Conservation (phyloP, 2,113 vertebrate species). For the Chiloscyllium plagiosum region DNA sequence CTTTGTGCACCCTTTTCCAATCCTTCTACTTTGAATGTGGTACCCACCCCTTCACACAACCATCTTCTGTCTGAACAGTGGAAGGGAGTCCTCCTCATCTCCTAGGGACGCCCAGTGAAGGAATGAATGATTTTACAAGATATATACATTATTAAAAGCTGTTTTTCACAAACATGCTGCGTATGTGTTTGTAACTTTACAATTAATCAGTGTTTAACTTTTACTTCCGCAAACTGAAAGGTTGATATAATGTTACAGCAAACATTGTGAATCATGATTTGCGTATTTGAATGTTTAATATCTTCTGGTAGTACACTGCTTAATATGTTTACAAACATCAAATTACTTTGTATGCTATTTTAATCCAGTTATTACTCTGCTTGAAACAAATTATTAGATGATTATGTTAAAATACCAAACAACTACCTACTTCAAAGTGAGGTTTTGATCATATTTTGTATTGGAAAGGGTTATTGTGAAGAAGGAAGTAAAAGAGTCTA, state of each 20-base stretch:
- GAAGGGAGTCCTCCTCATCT: too few species aligned
- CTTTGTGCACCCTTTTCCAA: neutral
- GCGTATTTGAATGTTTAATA: neutral
- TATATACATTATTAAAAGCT: neutral
- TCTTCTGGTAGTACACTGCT: neutral
- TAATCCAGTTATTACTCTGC: neutral
- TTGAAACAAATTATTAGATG: neutral
- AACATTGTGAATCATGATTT: neutral
- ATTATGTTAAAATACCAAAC: neutral
- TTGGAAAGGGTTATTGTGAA: too few species aligned
- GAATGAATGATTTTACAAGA: neutral
- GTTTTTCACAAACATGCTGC: neutral
- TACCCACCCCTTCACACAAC: too few species aligned
- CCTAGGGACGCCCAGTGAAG: neutral
- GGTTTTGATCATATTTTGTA: neutral
- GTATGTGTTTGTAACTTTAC: neutral
- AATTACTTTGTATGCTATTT: neutral
- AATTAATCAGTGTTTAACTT: neutral
- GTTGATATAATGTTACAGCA: neutral
- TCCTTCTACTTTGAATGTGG: neutral
- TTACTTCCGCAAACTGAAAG: neutral
- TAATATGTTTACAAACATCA: neutral
- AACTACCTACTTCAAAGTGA: neutral
- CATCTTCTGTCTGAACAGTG: too few species aligned
- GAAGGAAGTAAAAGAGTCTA: too few species aligned